These are phyloP conservation scores for Varanus komodoensis DNA, from an alignment of 2,113 vertebrate genomes.

Conservation along the genomic window DNA sequence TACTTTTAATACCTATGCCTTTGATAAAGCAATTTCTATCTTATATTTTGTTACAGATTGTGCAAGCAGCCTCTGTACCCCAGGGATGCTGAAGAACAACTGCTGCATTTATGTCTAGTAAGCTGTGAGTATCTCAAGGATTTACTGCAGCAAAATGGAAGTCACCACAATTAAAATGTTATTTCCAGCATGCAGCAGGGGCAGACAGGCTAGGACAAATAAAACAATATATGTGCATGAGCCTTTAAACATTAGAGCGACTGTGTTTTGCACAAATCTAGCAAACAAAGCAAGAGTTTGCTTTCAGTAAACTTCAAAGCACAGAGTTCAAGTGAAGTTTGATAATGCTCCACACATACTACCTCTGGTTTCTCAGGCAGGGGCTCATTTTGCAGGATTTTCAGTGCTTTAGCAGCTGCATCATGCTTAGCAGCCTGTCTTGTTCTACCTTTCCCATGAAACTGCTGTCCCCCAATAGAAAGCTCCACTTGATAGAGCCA, in stretches of 20 bases:
- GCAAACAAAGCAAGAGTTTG: not conserved
- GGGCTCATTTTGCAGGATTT: constrained; percentile 93
- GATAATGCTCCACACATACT: constrained; percentile 55
- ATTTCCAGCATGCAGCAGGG: not conserved
- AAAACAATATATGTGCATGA: not conserved
- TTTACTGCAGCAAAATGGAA: not conserved
- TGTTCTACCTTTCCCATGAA: constrained; percentile 95
- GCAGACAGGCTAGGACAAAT: not conserved
- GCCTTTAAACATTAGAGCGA: constrained; percentile 4
- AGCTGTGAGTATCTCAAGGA: not conserved
- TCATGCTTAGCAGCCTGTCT: constrained; percentile 95
- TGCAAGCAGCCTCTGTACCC: not conserved
- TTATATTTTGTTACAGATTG: not conserved
- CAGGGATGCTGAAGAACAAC: not conserved
- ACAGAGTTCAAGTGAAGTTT: not conserved
- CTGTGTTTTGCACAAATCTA: not conserved
- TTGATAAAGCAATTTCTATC: not conserved
- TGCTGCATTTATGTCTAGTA: not conserved
- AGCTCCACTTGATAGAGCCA: constrained; percentile 97
- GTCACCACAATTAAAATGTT: not conserved
- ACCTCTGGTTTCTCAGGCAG: constrained; percentile 90
- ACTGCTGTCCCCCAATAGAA: constrained; percentile 95
- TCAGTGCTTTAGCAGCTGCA: constrained; percentile 92
- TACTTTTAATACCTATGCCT: not conserved
- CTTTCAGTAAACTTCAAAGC: constrained; percentile 29